Evolutionary conservation across 2,797 vertebrate genomes (phyloP), one percentile per base, ranked within the genome.

Genomic region (Limosa lapponica): DNA sequence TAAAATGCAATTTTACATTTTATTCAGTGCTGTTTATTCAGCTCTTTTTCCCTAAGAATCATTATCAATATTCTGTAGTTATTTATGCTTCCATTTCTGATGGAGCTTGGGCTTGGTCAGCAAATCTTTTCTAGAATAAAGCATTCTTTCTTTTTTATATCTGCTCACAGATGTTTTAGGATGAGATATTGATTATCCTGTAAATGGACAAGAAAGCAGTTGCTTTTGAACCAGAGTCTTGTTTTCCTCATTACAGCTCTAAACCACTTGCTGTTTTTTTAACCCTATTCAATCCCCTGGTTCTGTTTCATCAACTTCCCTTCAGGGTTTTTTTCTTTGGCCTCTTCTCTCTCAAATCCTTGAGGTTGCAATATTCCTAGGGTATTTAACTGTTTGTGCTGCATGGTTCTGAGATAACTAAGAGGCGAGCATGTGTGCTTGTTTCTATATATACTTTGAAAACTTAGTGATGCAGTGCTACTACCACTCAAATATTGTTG

Each of bases 31-130:
- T 92, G 77, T 82, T 90, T 97, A 72, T 96, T 96, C 92, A 96
- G 77, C 96, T 95, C 77, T 88, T 93, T 91, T 87, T 23, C 81
- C 34, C 74, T 82, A 71, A 94, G 90, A 94, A 93, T 54, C 82
- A 88, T 96, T 97, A 96, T 90, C 62, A 87, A 94, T 96, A 96
- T 94, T 96, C 95, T 89, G 91, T 86, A 95, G 89, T 95, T 89
- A 95, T 86, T 96, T 90, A 80, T 91, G 93, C 41, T 94, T 89
- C 94, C 62, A 78, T 93, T 96, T 96, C 90, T 95, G 90, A 72
- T 71, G 81, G 78, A 96, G 82, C 61, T 82, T 93, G 62, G 74
- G n/a, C 96, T 98, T 95, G 86, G 54, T 97, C 92, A 97, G 95
- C 93, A 92, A 90, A 95, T 83, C 66, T 97, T 90, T 91, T 90